Percentiles rank a stretch among this genome's conserved stretches.
Evolutionary conservation across 2,113 vertebrate genomes (phyloP).

Genomic region (Nansenia antarctica): DNA sequence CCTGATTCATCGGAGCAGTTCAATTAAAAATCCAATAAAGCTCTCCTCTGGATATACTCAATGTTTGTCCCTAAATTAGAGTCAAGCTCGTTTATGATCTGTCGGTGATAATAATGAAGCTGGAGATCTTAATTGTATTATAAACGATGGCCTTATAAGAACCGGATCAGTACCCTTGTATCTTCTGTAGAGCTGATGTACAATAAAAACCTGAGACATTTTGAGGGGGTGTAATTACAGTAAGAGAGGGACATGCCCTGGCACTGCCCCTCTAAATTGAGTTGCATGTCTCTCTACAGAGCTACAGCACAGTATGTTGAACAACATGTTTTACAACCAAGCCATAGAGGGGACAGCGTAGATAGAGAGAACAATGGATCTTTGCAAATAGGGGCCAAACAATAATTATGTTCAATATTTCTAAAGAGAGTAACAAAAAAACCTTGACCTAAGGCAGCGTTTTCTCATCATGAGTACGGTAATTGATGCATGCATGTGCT

Average conservation of each 20-base stretch:
- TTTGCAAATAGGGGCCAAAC: too few species aligned
- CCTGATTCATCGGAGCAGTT: not conserved
- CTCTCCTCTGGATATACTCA: not conserved
- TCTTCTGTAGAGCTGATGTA: not conserved
- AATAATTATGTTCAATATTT: not conserved
- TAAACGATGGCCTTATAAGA: conserved; percentile 3
- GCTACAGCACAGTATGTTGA: not conserved
- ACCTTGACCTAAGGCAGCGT: too few species aligned
- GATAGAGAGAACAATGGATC: not conserved
- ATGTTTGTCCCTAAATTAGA: conserved; percentile 5
- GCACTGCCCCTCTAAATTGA: not conserved
- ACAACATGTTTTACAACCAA: not conserved
- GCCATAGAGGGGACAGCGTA: not conserved
- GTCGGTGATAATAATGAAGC: conserved; percentile 31
- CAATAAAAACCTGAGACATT: too few species aligned
- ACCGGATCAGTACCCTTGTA: not conserved
- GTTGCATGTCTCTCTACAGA: not conserved
- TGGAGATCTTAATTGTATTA: conserved; percentile 20
- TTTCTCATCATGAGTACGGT: too few species aligned
- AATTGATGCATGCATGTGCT: too few species aligned
- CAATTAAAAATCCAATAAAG: conserved; percentile 30
- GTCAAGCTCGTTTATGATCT: conserved; percentile 19
- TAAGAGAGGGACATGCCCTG: not conserved
- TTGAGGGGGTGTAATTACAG: not conserved
- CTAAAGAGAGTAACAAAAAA: too few species aligned